A percentile compares a stretch with the other conserved stretches of the same genome.
Conservation (phyloP, 2,797 vertebrate genomes). For the Leptoclinus maculatus region DNA sequence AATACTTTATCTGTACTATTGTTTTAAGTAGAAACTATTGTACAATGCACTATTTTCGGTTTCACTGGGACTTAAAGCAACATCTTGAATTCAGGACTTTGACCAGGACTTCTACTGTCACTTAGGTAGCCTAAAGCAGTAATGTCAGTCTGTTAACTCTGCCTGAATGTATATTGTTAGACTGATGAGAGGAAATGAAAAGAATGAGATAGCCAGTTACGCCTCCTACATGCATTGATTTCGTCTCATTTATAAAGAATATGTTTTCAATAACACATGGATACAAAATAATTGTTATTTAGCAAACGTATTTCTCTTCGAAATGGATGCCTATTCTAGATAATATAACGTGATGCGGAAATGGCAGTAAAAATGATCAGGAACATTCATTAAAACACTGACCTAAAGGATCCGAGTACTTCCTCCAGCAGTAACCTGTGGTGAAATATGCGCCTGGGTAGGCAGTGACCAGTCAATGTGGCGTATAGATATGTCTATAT, state of each 20-base stretch:
- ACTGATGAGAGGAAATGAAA: too few species aligned
- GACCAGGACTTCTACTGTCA: neutral
- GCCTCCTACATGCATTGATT: neutral
- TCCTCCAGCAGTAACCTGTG: neutral
- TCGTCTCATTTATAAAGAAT: neutral
- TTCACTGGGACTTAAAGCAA: neutral
- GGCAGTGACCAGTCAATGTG: neutral
- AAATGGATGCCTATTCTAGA: neutral
- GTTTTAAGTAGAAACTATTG: too few species aligned
- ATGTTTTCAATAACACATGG: neutral
- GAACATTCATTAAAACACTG: too few species aligned
- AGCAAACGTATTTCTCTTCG: neutral
- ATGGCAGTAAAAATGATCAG: too few species aligned
- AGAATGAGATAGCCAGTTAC: too few species aligned
- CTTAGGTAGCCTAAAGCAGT: too few species aligned
- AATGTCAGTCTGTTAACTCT: too few species aligned
- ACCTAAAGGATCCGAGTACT: neutral
- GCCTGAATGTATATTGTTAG: too few species aligned
- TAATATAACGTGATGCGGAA: too few species aligned
- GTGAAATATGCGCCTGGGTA: neutral
- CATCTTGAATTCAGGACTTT: neutral
- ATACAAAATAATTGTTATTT: neutral
- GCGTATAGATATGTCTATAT: neutral
- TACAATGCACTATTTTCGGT: too few species aligned
- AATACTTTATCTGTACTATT: neutral